phyloP scores from a whole-genome alignment of 1,140 invertebrate genomes.

The Chlorops oryzae region DNA sequence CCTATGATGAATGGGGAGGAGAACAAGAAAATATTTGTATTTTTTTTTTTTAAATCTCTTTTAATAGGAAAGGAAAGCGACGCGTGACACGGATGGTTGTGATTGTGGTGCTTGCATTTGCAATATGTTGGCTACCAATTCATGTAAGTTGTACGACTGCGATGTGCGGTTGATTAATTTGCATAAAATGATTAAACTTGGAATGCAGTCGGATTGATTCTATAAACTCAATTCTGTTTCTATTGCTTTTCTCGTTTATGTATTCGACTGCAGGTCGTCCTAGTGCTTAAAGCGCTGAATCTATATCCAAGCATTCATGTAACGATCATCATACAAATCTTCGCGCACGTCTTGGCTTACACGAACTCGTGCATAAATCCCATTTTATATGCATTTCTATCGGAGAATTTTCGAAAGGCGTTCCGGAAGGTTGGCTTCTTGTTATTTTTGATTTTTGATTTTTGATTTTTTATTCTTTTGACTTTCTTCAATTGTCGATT shows the following conservation, averaged over 20 bases:
- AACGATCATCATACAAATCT: constrained; percentile 71
- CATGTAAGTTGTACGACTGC: no score
- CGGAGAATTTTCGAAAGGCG: constrained; percentile 78
- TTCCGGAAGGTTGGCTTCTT: constrained; percentile 56
- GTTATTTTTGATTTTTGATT: background rate
- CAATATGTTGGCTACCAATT: constrained; percentile 92
- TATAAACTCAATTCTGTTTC: constrained; percentile 17
- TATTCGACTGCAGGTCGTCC: constrained; percentile 67
- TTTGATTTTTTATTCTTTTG: background rate
- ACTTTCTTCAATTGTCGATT: constrained; percentile 2
- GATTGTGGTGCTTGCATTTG: constrained; percentile 90
- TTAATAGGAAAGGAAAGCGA: constrained; percentile 70
- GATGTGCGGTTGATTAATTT: no score
- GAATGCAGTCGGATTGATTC: constrained; percentile 17
- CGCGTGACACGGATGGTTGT: constrained; percentile 90
- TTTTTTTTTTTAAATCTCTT: constrained; percentile 15
- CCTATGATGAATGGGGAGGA: no score
- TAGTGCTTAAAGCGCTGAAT: constrained; percentile 70
- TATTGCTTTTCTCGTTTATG: constrained; percentile 1
- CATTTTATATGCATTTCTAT: constrained; percentile 86
- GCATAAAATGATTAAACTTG: constrained; percentile 11
- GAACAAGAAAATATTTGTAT: no score
- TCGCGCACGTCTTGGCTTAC: constrained; percentile 87
- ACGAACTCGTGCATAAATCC: constrained; percentile 94
- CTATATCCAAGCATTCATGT: constrained; percentile 59